Conservation (phyloP, 1,140 invertebrate species). For the Pantala flavescens region DNA sequence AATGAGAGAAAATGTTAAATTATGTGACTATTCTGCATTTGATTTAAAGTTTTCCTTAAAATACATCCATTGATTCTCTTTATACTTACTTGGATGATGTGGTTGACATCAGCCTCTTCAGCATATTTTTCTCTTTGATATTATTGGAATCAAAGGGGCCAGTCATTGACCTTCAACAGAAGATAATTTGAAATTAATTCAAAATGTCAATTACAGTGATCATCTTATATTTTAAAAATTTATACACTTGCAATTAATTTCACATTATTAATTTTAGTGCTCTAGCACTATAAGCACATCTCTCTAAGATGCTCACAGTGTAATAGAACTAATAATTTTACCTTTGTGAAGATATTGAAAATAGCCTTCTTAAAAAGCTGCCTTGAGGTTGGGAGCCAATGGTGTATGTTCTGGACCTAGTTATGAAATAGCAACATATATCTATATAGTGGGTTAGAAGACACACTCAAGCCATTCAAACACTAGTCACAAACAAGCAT, state of each 20-base stretch:
- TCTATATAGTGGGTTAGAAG: background rate
- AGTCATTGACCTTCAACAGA: conserved; percentile 11
- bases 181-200: background rate
- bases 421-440: conserved; percentile 14
- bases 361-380: conserved; percentile 19
- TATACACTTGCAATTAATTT: background rate
- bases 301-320: background rate
- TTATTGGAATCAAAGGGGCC: conserved; percentile 11
- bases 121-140: conserved; percentile 22
- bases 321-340: background rate
- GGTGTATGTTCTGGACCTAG: conserved; percentile 22
- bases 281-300: too few relatives aligned
- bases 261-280: background rate
- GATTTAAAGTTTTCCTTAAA: background rate
- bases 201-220: background rate
- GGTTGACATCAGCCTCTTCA: conserved; percentile 25
- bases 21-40: background rate
- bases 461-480: too few relatives aligned
- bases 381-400: conserved; percentile 20
- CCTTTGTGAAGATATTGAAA: conserved; percentile 6
- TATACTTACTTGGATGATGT: conserved; percentile 25
- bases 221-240: background rate
- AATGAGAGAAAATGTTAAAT: background rate
- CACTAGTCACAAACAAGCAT: too few relatives aligned
- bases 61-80: background rate